Evolutionary conservation across 2,797 vertebrate genomes (phyloP).

Genomic region (Carduelis carduelis): DNA sequence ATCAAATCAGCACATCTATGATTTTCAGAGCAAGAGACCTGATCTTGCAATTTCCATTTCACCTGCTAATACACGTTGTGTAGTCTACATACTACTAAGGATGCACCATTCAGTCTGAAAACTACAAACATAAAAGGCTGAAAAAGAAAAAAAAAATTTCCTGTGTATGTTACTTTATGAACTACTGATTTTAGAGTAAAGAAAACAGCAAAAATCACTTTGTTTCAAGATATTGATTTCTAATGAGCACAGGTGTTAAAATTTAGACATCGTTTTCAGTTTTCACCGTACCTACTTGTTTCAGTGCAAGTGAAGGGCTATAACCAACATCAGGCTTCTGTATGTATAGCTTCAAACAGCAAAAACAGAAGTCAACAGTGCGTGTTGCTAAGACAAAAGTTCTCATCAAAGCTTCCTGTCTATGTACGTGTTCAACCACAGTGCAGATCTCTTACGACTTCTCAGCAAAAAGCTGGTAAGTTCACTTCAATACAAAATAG

Average conservation of each 20-base stretch:
- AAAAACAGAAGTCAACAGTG: not conserved
- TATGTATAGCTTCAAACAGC: not conserved
- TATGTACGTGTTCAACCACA: fast-evolving
- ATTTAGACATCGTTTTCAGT: not conserved
- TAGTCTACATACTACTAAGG: not conserved
- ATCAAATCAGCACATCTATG: not conserved
- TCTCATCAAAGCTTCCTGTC: not conserved
- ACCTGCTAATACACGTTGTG: not conserved
- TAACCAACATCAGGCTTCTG: not conserved
- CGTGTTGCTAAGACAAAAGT: not conserved
- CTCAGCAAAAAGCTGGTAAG: not conserved
- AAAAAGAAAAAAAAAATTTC: not conserved
- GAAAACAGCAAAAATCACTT: not conserved
- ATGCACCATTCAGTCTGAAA: not conserved
- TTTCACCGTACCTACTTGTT: not conserved
- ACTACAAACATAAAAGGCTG: not conserved
- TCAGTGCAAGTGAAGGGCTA: not conserved
- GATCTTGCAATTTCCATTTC: not conserved
- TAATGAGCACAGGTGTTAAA: not conserved
- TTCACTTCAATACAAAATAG: not conserved
- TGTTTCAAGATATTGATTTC: not conserved
- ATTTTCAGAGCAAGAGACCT: not conserved
- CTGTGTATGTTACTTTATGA: not conserved
- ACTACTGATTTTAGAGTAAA: not conserved
- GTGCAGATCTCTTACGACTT: fast-evolving